A percentile compares a stretch with the other conserved stretches of the same genome.
These are phyloP conservation scores for Acrocyrtus sp. DNA, from an alignment of 2,888 invertebrate genomes.

Conservation along the genomic window DNA sequence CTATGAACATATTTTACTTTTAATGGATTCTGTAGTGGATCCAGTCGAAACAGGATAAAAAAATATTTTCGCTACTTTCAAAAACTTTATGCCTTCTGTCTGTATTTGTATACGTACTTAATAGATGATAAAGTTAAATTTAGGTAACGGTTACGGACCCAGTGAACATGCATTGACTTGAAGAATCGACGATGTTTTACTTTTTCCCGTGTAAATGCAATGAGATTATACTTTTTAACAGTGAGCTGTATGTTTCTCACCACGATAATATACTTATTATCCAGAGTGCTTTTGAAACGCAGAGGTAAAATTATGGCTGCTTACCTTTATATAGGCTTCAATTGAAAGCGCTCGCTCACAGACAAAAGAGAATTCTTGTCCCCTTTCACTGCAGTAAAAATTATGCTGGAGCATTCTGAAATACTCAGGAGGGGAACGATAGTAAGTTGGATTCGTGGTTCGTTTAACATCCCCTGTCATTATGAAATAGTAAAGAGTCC, in stretches of 20 bases:
- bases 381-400: constrained; percentile 38
- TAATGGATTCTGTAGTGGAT: too few relatives aligned
- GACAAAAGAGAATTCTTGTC: constrained; percentile 59
- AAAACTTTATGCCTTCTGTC: too few relatives aligned
- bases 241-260: background rate
- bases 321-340: constrained; percentile 67
- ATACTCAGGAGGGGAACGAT: constrained; percentile 67
- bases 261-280: background rate
- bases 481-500: background rate
- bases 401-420: constrained; percentile 64
- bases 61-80: too few relatives aligned
- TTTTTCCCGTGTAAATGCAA: too few relatives aligned
- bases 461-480: constrained; percentile 64
- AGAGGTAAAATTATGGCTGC: too few relatives aligned
- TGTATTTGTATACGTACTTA: too few relatives aligned
- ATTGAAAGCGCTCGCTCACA: constrained; percentile 64
- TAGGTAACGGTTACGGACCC: too few relatives aligned
- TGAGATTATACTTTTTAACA: background rate
- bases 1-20: too few relatives aligned
- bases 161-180: too few relatives aligned
- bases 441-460: constrained; percentile 65
- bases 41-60: too few relatives aligned
- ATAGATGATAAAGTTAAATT: too few relatives aligned
- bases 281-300: background rate
- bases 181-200: too few relatives aligned